These are phyloP conservation scores for Protophormia terraenovae DNA, from an alignment of 2,888 invertebrate genomes.

Conservation along the genomic window DNA sequence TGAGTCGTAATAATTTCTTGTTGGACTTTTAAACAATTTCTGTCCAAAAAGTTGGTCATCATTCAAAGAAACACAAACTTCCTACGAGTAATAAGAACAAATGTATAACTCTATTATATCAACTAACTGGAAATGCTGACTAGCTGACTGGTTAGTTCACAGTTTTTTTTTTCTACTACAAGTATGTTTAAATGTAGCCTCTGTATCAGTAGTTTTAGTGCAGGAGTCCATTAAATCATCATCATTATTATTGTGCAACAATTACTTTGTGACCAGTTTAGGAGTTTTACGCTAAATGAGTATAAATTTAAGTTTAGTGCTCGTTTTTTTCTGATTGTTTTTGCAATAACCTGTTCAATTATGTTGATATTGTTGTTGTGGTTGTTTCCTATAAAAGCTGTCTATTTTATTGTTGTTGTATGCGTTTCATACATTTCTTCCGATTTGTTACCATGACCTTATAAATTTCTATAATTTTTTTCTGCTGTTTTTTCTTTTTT, in stretches of 20 bases:
- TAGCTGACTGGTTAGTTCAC: constrained; percentile 3
- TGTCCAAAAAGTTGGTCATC: constrained; percentile 1
- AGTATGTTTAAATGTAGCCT: background rate
- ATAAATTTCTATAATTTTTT: constrained; percentile 55
- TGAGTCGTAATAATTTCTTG: constrained; percentile 42
- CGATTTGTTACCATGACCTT: constrained; percentile 65
- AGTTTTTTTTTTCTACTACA: background rate
- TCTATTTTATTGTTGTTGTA: constrained; percentile 26
- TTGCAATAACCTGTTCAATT: constrained; percentile 62
- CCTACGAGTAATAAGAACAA: constrained; percentile 2
- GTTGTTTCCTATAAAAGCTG: constrained; percentile 33
- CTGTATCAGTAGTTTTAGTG: constrained; percentile 39
- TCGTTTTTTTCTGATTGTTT: no score
- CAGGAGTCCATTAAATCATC: constrained; percentile 47
- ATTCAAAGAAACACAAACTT: constrained; percentile 1
- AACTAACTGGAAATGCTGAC: constrained; percentile 30
- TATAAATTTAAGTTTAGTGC: constrained; percentile 16
- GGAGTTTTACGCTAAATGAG: constrained; percentile 60
- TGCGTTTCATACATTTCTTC: constrained; percentile 52
- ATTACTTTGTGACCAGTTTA: constrained; percentile 57
- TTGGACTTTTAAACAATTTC: background rate
- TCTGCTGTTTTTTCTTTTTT: background rate
- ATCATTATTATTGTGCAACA: constrained; percentile 10
- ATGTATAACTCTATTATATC: constrained; percentile 37
- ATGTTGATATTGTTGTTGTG: constrained; percentile 31